Evolutionary conservation across 2,888 invertebrate genomes (phyloP), one percentile per base, ranked within the genome.

Genomic region (Apamea monoglypha): DNA sequence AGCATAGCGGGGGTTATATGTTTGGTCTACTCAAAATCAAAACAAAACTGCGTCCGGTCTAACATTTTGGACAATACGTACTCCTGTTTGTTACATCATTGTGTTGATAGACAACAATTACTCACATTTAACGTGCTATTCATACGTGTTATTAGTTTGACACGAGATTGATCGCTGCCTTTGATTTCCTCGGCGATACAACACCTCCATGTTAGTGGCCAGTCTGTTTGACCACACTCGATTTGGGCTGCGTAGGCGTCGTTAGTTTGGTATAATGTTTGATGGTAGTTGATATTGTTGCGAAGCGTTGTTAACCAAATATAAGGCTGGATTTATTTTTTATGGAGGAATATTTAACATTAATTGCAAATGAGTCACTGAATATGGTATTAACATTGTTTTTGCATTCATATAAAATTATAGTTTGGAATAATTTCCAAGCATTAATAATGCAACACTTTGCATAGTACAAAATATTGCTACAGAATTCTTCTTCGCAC

Each of bases 161-260:
- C 91, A 90, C 70, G 85, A 91, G 91, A 92, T 92, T 92, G 90
- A 92, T 92, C 64, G 89, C 68, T 73, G 85, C 88, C 87, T 87
- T 84, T 89, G 86, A 88, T 89, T 88, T 83, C 80, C 77, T 86
- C 74, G 78, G 80, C 88, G 90, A 88, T 85, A 88, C 84, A 80
- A 75, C 81, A 83, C 85, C 79, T 87, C 90, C 84, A 84, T 88
- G 83, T 87, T 90, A 78, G 90, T 82, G 81, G 76, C 44, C 72
- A 77, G 78, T 68, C 71, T 80, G 71, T 74, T 84, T 85, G 84
- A 87, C 89, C 89, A 90, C 64, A 73, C 86, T 87, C 69, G 32
- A 88, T 89, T 84, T 83, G 89, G 88, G 36, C 66, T 59, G 77
- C 72, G 90, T 90, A 70, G 90, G 90, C 78, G 88, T 80, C 70